These are phyloP conservation scores for Scaptomyza pallida DNA, from an alignment of 1,140 invertebrate species.

Conservation along the genomic window DNA sequence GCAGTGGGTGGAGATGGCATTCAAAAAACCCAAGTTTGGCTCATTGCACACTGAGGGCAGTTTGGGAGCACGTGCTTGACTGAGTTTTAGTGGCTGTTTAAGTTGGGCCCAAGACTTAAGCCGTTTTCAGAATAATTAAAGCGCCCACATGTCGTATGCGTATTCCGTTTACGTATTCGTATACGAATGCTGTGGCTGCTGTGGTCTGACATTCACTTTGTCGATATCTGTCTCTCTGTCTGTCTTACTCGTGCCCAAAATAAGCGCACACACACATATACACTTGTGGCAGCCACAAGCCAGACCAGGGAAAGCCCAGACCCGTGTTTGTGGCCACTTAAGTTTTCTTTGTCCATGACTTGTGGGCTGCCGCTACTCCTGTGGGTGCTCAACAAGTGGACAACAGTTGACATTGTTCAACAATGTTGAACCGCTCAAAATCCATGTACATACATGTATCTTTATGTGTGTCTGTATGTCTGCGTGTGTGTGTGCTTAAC, in stretches of 20 bases:
- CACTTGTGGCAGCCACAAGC: background rate
- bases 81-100: slow-evolving; percentile 71
- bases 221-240: slow-evolving; percentile 1
- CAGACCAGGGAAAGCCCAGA: slow-evolving; percentile 8
- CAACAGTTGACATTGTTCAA: slow-evolving; percentile 75
- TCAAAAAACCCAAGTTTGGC: slow-evolving; percentile 59
- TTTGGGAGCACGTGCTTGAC: slow-evolving; percentile 57
- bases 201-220: slow-evolving; percentile 20
- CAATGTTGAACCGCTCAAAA: slow-evolving; percentile 58
- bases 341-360: slow-evolving; percentile 75
- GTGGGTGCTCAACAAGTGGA: slow-evolving; percentile 70
- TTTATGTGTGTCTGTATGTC: slow-evolving; percentile 7
- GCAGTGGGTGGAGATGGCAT: slow-evolving; percentile 4
- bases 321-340: slow-evolving; percentile 68
- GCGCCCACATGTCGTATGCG: slow-evolving; percentile 71
- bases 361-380: slow-evolving; percentile 51
- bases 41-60: slow-evolving; percentile 58
- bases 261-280: slow-evolving; percentile 7
- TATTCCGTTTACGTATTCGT: slow-evolving; percentile 59
- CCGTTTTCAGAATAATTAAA: slow-evolving; percentile 69
- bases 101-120: slow-evolving; percentile 58
- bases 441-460: slow-evolving; percentile 13
- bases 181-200: slow-evolving; percentile 45
- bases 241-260: slow-evolving; percentile 2
- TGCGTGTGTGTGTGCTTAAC: slow-evolving; percentile 31